Evolutionary conservation across 2,113 vertebrate species (phyloP), one percentile per base, ranked within the genome.

Genomic region (Planiliza haematocheilus): DNA sequence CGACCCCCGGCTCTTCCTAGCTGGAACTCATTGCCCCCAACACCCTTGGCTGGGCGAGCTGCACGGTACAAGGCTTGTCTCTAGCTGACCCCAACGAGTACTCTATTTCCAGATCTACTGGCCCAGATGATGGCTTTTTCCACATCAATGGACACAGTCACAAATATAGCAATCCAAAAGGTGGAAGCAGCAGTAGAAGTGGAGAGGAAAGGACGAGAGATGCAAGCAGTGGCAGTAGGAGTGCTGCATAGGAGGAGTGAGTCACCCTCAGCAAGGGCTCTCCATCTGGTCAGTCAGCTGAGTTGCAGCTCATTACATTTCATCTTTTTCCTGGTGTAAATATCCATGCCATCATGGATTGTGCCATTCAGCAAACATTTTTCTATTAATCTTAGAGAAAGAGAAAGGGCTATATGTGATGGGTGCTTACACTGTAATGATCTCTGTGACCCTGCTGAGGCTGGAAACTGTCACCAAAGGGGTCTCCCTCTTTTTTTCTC

Each of bases 51-150:
- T 77, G 81, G 83, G 77, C 82, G 75, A 85, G 79, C 83, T 84
- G 70, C 79, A 46, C 49, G 52, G 77, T 75, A 84, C 52, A 84
- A 79, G 88, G 72, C 81, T 76, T 81, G 88, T 88, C 87, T 88
- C 53, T 65, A 85, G 70, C 71, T 58, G 88, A 94, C 93, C 91
- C 85, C 79, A 10, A 78, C 85, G 80, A 89, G 84, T 91, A 92
- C 91, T 93, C 91, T 88, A 94, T 94, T 94, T 94, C 93, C 93
- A 94, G 86, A 94, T 93, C 90, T 92, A 92, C 89, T 94, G 93
- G 90, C 92, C 91, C 92, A 93, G 90, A 93, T 93, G 93, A 95
- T 95, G 89, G 91, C 91, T 94, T 94, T 94, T 94, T 94, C 91
- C 91, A 93, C 93, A 91, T 90, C 92, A 88, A 77, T 91, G 86